Conservation (phyloP, 2,888 invertebrate genomes). For the Chloromyia formosa region DNA sequence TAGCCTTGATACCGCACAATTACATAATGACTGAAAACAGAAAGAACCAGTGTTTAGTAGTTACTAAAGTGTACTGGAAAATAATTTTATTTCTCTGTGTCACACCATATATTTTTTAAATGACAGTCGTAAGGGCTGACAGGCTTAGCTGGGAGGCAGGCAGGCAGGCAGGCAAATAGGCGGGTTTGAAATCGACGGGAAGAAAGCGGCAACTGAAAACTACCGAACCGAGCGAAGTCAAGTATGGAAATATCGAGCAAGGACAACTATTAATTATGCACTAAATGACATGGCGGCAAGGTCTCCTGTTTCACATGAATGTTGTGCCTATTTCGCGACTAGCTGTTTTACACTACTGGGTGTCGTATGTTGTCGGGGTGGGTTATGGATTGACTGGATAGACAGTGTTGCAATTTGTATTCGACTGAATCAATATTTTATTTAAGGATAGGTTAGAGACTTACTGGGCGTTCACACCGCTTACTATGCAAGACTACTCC, state of each 20-base stretch:
- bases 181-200: neutral
- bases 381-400: no score
- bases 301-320: conserved; percentile 2
- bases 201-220: neutral
- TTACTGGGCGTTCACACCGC: no score
- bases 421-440: no score
- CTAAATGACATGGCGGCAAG: conserved; percentile 12
- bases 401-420: no score
- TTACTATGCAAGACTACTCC: no score
- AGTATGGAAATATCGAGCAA: conserved; percentile 38
- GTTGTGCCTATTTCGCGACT: neutral
- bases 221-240: conserved; percentile 11
- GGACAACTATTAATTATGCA: conserved; percentile 42
- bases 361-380: no score
- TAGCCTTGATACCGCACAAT: conserved; percentile 32
- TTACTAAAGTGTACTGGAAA: conserved; percentile 12
- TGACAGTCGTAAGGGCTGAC: neutral
- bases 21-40: conserved; percentile 31
- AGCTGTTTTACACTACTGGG: neutral
- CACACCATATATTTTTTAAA: conserved; percentile 17
- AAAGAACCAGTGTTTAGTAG: neutral
- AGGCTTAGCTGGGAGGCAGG: no score
- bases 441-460: no score
- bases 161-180: neutral
- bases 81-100: conserved; percentile 26